Conservation (phyloP, 1,140 invertebrate species). For the Cephus cinctus region DNA sequence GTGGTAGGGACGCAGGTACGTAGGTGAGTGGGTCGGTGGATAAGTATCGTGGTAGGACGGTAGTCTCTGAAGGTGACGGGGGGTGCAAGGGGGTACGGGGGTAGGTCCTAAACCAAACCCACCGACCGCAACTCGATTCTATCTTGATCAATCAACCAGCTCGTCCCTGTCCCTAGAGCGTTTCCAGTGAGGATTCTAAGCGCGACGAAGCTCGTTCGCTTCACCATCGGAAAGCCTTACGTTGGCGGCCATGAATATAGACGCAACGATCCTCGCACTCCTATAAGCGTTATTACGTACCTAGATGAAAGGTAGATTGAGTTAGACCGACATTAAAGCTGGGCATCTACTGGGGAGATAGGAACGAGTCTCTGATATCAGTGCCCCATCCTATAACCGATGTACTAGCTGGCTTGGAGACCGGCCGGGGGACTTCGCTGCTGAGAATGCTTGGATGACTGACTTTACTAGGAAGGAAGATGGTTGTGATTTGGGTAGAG, state of each 20-base stretch:
- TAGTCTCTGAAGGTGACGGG: no score
- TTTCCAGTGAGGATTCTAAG: no score
- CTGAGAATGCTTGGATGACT: no score
- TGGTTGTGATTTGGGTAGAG: conserved; percentile 3
- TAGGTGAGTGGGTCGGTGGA: no score
- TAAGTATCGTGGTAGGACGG: no score
- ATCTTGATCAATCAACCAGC: conserved; percentile 9
- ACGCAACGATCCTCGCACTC: conserved; percentile 17
- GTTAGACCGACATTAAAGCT: conserved; percentile 22
- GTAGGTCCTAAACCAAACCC: conserved; percentile 5
- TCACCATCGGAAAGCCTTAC: neutral
- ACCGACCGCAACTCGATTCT: conserved; percentile 9
- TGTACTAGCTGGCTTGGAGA: no score
- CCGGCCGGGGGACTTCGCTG: no score
- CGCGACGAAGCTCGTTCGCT: neutral
- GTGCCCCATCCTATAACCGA: conserved; percentile 9
- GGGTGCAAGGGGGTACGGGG: neutral
- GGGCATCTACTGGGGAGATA: conserved; percentile 20
- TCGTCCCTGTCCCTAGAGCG: neutral
- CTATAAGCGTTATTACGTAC: conserved; percentile 21
- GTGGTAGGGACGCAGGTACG: no score
- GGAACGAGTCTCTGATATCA: conserved; percentile 20
- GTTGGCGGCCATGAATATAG: neutral
- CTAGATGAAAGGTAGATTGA: conserved; percentile 29
- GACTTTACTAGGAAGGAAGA: neutral